Conservation (phyloP, 2,797 vertebrate genomes). For the Melanitta fusca region DNA sequence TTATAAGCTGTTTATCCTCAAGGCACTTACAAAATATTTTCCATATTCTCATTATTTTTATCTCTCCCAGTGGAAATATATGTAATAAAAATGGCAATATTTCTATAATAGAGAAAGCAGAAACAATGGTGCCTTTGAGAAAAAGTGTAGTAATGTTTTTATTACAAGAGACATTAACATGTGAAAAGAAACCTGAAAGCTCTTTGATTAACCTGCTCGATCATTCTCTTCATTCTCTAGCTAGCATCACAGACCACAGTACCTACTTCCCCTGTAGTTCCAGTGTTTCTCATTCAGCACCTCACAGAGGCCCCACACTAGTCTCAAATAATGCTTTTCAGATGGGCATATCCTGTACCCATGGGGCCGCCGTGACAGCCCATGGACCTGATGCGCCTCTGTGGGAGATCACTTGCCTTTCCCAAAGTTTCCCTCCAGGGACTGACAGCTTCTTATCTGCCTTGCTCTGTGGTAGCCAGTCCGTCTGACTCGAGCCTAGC, state of each 20-base stretch:
- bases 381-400: not conserved
- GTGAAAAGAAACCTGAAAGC: constrained; percentile 45
- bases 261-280: constrained; percentile 35
- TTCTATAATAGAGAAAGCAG: constrained; percentile 63
- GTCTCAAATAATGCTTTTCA: rapidly evolving
- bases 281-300: not conserved
- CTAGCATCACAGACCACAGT: not conserved
- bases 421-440: too few relatives aligned
- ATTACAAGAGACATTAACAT: constrained; percentile 50
- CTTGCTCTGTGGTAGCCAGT: rapidly evolving
- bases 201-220: constrained; percentile 57
- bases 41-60: constrained; percentile 43
- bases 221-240: not conserved
- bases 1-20: not conserved
- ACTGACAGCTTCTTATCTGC: not conserved
- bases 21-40: constrained; percentile 60
- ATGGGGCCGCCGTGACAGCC: not conserved
- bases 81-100: constrained; percentile 70
- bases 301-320: not conserved
- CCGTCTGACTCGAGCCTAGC: not conserved
- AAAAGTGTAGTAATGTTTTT: constrained; percentile 53
- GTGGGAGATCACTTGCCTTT: not conserved
- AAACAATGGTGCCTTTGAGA: constrained; percentile 21
- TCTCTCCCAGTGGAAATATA: constrained; percentile 59
- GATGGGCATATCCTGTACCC: too few relatives aligned